Evolutionary conservation across 2,113 vertebrate genomes (phyloP).

Genomic region (Ia io): DNA sequence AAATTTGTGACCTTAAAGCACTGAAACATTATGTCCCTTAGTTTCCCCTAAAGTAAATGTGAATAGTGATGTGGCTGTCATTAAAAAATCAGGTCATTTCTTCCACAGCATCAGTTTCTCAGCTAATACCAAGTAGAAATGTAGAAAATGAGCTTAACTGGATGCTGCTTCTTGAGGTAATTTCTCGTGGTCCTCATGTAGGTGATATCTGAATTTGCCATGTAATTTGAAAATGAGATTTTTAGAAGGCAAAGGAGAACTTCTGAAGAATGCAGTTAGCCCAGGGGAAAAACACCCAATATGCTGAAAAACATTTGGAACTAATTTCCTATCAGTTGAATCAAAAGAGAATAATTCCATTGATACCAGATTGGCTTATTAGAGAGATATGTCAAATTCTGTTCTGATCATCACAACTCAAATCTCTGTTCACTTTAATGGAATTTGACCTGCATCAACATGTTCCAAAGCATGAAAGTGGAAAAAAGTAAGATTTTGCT

Average conservation of each 20-base stretch:
- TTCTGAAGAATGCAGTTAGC: conserved; percentile 30
- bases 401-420: conserved; percentile 31
- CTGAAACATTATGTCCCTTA: not conserved
- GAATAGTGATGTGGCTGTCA: not conserved
- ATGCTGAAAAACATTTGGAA: conserved; percentile 36
- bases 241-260: conserved; percentile 53
- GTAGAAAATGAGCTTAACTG: conserved; percentile 21
- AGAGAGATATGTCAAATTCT: conserved; percentile 42
- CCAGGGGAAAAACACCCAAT: not conserved
- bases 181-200: conserved; percentile 39
- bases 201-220: conserved; percentile 38
- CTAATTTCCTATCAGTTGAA: conserved; percentile 17
- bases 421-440: conserved; percentile 43
- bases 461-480: conserved; percentile 25
- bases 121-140: not conserved
- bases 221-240: conserved; percentile 63
- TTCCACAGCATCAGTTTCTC: not conserved
- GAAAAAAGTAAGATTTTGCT: conserved; percentile 15
- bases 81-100: conserved; percentile 15
- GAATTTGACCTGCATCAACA: conserved; percentile 29
- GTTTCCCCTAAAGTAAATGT: not conserved
- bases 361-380: conserved; percentile 49
- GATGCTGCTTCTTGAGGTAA: not conserved
- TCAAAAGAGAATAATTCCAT: conserved; percentile 37
- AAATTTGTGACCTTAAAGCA: not conserved